These are phyloP conservation scores for Chrysomela aeneicollis DNA, from an alignment of 2,888 invertebrate species.

Conservation along the genomic window DNA sequence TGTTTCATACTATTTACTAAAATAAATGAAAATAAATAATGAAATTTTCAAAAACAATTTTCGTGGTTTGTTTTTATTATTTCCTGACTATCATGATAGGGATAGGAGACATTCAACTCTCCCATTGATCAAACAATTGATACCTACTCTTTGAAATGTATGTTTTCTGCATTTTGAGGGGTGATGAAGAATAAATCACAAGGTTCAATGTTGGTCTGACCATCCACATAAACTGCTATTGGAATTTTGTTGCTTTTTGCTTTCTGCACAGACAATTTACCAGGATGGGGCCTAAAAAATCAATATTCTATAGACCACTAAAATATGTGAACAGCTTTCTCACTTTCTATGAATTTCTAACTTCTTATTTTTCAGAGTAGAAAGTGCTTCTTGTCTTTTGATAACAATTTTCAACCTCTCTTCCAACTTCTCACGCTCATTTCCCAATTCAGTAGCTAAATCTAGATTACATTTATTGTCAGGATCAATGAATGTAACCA, in stretches of 20 bases:
- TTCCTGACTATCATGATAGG: no score
- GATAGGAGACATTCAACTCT: background rate
- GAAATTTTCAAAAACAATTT: no score
- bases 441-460: conserved; percentile 44
- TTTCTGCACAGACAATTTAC: conserved; percentile 28
- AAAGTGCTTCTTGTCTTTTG: conserved; percentile 38
- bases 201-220: conserved; percentile 25
- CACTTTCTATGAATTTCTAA: conserved; percentile 28
- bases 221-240: conserved; percentile 41
- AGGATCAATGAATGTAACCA: conserved; percentile 26
- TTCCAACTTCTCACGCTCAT: conserved; percentile 49
- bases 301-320: conserved; percentile 17
- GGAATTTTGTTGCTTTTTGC: conserved; percentile 36
- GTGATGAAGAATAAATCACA: conserved; percentile 44
- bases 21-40: no score
- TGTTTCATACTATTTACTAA: no score
- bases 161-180: conserved; percentile 55
- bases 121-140: no score
- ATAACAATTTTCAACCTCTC: conserved; percentile 44
- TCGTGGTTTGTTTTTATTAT: no score
- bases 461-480: conserved; percentile 35
- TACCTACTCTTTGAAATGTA: conserved; percentile 54
- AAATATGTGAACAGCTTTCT: background rate
- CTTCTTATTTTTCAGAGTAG: conserved; percentile 25
- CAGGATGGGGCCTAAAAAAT: conserved; percentile 43